These are phyloP conservation scores for Oreochromis grahami DNA, from an alignment of 2,797 vertebrate species.

Conservation along the genomic window DNA sequence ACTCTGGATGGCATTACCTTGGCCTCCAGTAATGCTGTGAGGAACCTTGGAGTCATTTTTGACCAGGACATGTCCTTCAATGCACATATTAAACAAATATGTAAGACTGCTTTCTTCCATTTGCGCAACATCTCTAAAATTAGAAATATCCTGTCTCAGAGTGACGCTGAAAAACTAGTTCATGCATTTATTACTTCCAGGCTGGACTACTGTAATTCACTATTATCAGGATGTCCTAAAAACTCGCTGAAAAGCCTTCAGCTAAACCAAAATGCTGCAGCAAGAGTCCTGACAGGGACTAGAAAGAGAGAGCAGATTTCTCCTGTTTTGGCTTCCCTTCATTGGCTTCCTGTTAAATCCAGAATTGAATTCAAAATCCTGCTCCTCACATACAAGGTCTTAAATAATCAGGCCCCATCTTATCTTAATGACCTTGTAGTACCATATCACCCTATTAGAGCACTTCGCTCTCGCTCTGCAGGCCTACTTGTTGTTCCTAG, in stretches of 20 bases:
- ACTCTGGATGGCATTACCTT: not conserved
- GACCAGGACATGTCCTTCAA: not conserved
- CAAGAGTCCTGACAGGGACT: not conserved
- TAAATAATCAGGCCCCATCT: not conserved
- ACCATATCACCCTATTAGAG: not conserved
- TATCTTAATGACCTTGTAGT: not conserved
- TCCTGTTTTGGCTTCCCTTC: not conserved
- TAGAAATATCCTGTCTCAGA: too few relatives aligned
- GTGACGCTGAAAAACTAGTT: too few relatives aligned
- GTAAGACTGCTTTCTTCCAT: fast-evolving
- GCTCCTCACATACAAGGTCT: not conserved
- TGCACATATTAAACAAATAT: not conserved
- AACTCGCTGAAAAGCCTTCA: not conserved
- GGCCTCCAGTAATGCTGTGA: not conserved
- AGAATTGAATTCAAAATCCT: not conserved
- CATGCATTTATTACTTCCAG: too few relatives aligned
- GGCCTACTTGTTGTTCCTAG: not conserved
- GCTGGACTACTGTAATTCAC: too few relatives aligned
- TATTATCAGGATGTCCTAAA: fast-evolving
- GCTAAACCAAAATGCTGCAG: fast-evolving
- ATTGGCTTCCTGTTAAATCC: not conserved
- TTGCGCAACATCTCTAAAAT: too few relatives aligned
- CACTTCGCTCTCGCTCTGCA: not conserved
- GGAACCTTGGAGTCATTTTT: not conserved
- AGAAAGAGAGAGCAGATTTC: not conserved